Conservation (phyloP, 1,140 invertebrate genomes). For the Eriosoma lanigerum region DNA sequence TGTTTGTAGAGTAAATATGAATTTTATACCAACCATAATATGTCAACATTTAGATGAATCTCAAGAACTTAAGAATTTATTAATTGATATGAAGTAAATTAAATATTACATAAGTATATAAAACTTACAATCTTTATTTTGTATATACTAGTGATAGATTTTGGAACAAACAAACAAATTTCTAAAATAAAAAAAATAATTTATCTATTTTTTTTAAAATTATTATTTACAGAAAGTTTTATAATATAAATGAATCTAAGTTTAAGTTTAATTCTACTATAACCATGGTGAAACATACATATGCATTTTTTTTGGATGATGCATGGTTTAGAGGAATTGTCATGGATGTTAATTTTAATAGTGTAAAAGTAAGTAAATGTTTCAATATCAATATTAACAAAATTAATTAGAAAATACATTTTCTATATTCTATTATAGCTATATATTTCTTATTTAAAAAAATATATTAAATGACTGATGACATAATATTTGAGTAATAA, state of each 20-base stretch:
- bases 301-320: conserved; percentile 39
- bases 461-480: too few species aligned
- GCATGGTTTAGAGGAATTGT: conserved; percentile 29
- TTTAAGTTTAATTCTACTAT: conserved; percentile 15
- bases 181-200: too few species aligned
- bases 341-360: background rate
- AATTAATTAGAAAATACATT: too few species aligned
- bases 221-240: conserved; percentile 28
- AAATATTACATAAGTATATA: too few species aligned
- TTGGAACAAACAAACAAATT: too few species aligned
- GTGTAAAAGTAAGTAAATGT: conserved; percentile 5
- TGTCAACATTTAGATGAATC: background rate
- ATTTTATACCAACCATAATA: background rate
- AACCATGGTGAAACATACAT: background rate
- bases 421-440: too few species aligned
- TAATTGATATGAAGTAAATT: conserved; percentile 33
- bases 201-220: too few species aligned
- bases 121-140: too few species aligned
- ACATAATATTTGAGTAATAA: too few species aligned
- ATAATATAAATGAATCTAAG: background rate
- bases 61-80: background rate
- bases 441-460: too few species aligned
- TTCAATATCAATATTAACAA: too few species aligned
- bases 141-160: too few species aligned
- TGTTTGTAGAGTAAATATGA: background rate